Percentiles rank a stretch among this genome's conserved stretches.
Evolutionary conservation across 1,140 invertebrate genomes (phyloP).

Genomic region (Papilio polytes): DNA sequence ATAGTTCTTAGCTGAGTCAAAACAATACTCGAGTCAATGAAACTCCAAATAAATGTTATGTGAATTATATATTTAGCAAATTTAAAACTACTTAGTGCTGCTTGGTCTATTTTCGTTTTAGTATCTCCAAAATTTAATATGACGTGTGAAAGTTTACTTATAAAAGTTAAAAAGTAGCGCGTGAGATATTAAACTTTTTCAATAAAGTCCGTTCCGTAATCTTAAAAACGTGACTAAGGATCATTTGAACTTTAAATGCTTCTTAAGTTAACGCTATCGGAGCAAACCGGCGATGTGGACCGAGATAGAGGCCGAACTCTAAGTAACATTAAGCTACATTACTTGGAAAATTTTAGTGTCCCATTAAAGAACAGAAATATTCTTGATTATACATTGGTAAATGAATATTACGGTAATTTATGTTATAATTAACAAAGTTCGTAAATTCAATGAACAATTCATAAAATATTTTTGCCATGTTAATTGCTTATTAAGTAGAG

Average conservation of each 20-base stretch:
- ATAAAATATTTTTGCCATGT: no score
- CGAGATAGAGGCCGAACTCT: constrained; percentile 12
- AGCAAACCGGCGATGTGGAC: constrained; percentile 5
- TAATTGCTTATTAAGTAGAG: no score
- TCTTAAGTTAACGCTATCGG: constrained; percentile 29
- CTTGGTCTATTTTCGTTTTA: no score
- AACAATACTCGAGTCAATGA: no score
- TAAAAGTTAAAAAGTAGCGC: neutral
- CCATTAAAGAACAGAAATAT: constrained; percentile 2
- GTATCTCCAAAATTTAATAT: neutral
- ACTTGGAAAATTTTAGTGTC: constrained; percentile 11
- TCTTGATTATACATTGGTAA: neutral
- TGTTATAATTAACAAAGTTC: no score
- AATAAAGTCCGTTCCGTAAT: constrained; percentile 28
- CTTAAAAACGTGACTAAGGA: constrained; percentile 29
- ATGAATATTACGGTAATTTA: neutral
- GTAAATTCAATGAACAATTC: no score
- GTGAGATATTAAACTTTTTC: constrained; percentile 28
- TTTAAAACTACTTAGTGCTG: no score
- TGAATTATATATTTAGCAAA: no score
- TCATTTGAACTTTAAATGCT: constrained; percentile 30
- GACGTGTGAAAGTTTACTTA: neutral
- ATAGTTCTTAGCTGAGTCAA: no score
- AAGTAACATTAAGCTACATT: constrained; percentile 4
- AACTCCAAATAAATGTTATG: no score